These are phyloP conservation scores for Aeoliscus strigatus DNA, from an alignment of 2,797 vertebrate genomes.

Conservation along the genomic window DNA sequence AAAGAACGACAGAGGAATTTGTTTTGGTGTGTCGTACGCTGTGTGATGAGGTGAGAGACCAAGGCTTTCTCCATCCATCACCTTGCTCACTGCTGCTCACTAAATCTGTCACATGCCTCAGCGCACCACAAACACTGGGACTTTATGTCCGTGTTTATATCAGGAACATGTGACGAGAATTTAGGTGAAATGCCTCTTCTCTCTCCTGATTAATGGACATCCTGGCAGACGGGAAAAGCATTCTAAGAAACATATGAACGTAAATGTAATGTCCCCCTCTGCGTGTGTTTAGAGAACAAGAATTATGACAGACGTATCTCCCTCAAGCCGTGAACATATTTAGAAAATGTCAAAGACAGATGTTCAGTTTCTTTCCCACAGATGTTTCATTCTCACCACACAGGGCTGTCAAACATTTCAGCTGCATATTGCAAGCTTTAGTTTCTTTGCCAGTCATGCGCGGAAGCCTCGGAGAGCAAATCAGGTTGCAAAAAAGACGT, in stretches of 20 bases:
- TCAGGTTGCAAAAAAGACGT: constrained; percentile 4
- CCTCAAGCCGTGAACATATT: too few species aligned
- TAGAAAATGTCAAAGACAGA: too few species aligned
- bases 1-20: too few species aligned
- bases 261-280: too few species aligned
- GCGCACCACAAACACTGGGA: constrained; percentile 23
- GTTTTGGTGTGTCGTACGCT: constrained; percentile 5
- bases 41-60: constrained; percentile 44
- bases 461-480: constrained; percentile 6
- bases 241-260: too few species aligned
- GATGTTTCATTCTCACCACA: too few species aligned
- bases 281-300: too few species aligned
- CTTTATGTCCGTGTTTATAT: background rate
- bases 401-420: constrained; percentile 12
- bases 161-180: background rate
- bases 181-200: background rate
- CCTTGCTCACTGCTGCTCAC: constrained; percentile 32
- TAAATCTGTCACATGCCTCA: constrained; percentile 49
- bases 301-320: too few species aligned
- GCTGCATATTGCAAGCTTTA: constrained; percentile 21
- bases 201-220: too few species aligned
- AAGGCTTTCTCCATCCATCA: constrained; percentile 68
- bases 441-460: constrained; percentile 12
- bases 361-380: too few species aligned
- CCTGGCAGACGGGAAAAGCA: too few species aligned